Conservation (phyloP, 2,888 invertebrate species). For the Pelosia muscerda region DNA sequence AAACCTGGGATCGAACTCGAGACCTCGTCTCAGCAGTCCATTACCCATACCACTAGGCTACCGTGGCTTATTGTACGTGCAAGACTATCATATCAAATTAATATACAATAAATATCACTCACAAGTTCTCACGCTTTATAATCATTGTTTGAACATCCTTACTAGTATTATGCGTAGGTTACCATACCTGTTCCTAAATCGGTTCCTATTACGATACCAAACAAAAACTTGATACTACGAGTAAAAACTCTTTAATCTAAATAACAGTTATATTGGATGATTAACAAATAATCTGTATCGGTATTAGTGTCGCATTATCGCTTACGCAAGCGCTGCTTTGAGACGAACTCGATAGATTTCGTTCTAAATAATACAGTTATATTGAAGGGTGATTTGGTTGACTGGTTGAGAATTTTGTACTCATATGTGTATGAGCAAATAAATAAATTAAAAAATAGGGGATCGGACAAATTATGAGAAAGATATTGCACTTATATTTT, state of each 20-base stretch:
- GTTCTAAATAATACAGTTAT: constrained; percentile 8
- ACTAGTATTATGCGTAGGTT: too few species aligned
- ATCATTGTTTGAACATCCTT: too few species aligned
- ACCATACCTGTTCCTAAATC: background rate
- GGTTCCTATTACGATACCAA: constrained; percentile 3
- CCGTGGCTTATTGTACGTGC: too few species aligned
- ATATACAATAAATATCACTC: background rate
- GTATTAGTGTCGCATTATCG: constrained; percentile 66
- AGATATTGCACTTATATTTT: too few species aligned
- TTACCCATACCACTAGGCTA: too few species aligned
- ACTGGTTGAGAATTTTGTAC: too few species aligned
- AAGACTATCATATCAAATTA: background rate
- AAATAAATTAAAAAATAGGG: too few species aligned
- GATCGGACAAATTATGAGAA: too few species aligned
- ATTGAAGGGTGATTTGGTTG: constrained; percentile 1
- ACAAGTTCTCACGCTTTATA: constrained; percentile 15
- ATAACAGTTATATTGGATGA: constrained; percentile 56
- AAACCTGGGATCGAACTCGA: too few species aligned
- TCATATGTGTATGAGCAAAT: too few species aligned
- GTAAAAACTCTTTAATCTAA: constrained; percentile 43
- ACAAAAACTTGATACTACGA: constrained; percentile 25
- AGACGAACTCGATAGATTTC: constrained; percentile 16
- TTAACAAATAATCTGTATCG: constrained; percentile 66
- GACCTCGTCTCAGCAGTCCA: too few species aligned
- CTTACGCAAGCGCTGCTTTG: constrained; percentile 54